phyloP scores from a whole-genome alignment of 2,797 vertebrate genomes.

The Karalla daura region DNA sequence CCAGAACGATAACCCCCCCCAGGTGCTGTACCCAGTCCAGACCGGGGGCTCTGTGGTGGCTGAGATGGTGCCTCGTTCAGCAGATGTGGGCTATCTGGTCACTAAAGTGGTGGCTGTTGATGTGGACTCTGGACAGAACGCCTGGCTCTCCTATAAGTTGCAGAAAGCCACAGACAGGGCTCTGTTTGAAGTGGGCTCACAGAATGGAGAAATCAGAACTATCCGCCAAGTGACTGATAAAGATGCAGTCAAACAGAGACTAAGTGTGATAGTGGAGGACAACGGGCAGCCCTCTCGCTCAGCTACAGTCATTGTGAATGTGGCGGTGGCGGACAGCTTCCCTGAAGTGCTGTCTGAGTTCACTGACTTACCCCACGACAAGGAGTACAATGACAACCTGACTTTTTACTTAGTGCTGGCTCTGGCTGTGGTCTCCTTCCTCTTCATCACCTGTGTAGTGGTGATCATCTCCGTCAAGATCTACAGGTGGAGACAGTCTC shows the following conservation, averaged over 20 bases:
- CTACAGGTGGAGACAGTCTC: too few species aligned
- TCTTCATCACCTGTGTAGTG: too few species aligned
- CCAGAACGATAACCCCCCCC: too few species aligned
- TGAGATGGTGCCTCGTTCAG: slow-evolving; percentile 84
- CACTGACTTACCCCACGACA: slow-evolving; percentile 74
- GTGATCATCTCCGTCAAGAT: too few species aligned
- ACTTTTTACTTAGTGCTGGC: slow-evolving; percentile 78
- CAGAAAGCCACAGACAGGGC: slow-evolving; percentile 84
- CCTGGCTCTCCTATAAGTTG: slow-evolving; percentile 86
- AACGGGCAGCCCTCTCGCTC: slow-evolving; percentile 77
- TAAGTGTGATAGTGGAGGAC: slow-evolving; percentile 83
- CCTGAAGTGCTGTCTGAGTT: slow-evolving; percentile 83
- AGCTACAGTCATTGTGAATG: slow-evolving; percentile 83
- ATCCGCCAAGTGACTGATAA: slow-evolving; percentile 81
- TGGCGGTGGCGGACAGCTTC: slow-evolving; percentile 85
- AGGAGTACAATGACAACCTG: slow-evolving; percentile 76
- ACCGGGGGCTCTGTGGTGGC: slow-evolving; percentile 69
- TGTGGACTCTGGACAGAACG: slow-evolving; percentile 81
- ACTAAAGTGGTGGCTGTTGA: slow-evolving; percentile 90
- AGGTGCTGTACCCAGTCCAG: too few species aligned
- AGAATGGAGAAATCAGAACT: slow-evolving; percentile 87
- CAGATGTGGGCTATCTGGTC: slow-evolving; percentile 87
- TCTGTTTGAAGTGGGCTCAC: slow-evolving; percentile 84
- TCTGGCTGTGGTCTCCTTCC: not conserved
- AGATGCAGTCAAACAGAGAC: slow-evolving; percentile 83